Evolutionary conservation across 1,140 invertebrate genomes (phyloP).

Genomic region (Lepidotrigona ventralis): DNA sequence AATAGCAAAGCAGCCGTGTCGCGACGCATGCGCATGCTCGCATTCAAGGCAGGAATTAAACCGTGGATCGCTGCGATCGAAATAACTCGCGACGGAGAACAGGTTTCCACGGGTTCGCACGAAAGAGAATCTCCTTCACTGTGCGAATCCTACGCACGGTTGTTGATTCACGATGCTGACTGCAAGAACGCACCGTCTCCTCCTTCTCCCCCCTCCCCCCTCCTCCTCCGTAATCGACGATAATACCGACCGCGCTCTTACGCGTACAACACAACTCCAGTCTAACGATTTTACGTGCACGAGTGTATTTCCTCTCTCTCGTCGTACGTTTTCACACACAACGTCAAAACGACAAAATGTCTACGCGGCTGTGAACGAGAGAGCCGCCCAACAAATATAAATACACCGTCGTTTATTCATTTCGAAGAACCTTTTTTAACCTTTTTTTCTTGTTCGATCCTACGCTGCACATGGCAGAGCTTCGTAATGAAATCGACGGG

Average conservation of each 20-base stretch:
- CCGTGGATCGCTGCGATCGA: slow-evolving; percentile 60
- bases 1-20: slow-evolving; percentile 63
- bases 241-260: not conserved
- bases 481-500: not conserved
- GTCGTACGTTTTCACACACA: not conserved
- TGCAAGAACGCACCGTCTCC: too few relatives aligned
- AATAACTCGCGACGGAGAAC: slow-evolving; percentile 60
- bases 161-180: not conserved
- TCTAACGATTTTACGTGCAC: not conserved
- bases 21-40: slow-evolving; percentile 55
- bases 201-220: too few relatives aligned
- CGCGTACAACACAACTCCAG: not conserved
- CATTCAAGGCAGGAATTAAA: slow-evolving; percentile 58
- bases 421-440: too few relatives aligned
- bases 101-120: slow-evolving; percentile 55
- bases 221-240: too few relatives aligned
- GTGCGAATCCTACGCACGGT: too few relatives aligned
- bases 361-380: not conserved
- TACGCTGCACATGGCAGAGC: too few relatives aligned
- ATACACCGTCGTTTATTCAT: not conserved
- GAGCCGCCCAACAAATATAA: too few relatives aligned
- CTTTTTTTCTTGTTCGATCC: too few relatives aligned
- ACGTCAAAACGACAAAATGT: not conserved
- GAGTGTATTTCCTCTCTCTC: too few relatives aligned
- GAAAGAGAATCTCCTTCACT: not conserved